Evolutionary conservation across 2,113 vertebrate genomes (phyloP).

Genomic region (Cnemophilus loriae): DNA sequence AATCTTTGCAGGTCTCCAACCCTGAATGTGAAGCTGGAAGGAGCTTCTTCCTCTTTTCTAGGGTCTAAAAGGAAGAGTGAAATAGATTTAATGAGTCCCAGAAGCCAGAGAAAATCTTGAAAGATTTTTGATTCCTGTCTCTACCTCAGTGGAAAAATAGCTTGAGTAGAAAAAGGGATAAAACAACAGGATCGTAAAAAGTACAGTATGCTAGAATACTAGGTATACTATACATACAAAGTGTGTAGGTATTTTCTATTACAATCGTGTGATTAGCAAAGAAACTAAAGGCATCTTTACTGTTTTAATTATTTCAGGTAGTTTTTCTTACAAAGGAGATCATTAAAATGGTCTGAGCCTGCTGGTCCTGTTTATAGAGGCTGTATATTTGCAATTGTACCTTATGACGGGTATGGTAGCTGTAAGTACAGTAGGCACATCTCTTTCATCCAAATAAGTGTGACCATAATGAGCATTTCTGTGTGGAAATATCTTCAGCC

Average conservation of each 20-base stretch:
- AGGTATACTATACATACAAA: not conserved
- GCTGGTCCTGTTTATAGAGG: not conserved
- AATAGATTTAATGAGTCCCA: not conserved
- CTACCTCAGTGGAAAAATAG: not conserved
- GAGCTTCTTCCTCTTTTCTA: not conserved
- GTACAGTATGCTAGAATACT: not conserved
- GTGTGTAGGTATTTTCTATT: not conserved
- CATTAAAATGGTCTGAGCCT: not conserved
- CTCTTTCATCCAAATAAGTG: not conserved
- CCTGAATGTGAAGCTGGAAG: not conserved
- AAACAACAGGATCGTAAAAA: not conserved
- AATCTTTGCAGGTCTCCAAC: not conserved
- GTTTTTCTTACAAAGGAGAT: not conserved
- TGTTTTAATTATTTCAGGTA: not conserved
- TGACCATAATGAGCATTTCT: not conserved
- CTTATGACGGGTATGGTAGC: rapidly evolving
- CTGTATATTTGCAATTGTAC: not conserved
- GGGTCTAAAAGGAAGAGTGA: not conserved
- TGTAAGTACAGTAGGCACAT: not conserved
- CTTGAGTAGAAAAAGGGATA: not conserved
- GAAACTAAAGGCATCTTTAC: not conserved
- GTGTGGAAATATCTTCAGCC: not conserved
- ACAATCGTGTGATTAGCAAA: not conserved
- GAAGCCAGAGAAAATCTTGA: not conserved
- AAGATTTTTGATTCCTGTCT: not conserved